These are phyloP conservation scores for Copsychus sechellarum DNA, from an alignment of 2,113 vertebrate species.

Conservation along the genomic window DNA sequence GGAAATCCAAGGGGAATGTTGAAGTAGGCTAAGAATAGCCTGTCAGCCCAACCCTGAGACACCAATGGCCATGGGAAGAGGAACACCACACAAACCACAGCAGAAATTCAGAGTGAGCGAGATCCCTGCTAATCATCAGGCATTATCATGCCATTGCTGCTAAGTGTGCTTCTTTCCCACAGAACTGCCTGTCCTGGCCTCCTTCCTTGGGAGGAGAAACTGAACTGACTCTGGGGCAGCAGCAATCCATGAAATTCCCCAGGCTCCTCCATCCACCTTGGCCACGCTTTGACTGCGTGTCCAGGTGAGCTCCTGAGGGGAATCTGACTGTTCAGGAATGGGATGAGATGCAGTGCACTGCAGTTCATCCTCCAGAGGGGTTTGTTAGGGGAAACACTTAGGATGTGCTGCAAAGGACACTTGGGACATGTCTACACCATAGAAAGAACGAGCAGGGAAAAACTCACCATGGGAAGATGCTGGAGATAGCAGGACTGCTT, in stretches of 20 bases:
- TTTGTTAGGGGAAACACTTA: neutral
- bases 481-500: neutral
- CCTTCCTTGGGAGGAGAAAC: neutral
- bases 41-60: neutral
- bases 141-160: neutral
- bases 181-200: neutral
- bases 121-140: neutral
- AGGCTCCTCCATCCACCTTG: neutral
- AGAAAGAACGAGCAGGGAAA: neutral
- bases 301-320: neutral
- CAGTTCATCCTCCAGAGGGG: neutral
- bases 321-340: neutral
- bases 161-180: neutral
- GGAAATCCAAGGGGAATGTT: neutral
- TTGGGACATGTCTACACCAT: accelerated
- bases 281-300: accelerated
- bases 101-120: neutral
- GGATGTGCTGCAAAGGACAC: neutral
- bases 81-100: constrained; percentile 13
- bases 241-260: neutral
- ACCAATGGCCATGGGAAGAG: neutral
- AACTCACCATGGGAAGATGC: neutral
- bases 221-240: neutral
- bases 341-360: neutral
- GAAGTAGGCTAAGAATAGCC: neutral